Evolutionary conservation across 2,888 invertebrate genomes (phyloP).

Genomic region (Aphodius granarius): DNA sequence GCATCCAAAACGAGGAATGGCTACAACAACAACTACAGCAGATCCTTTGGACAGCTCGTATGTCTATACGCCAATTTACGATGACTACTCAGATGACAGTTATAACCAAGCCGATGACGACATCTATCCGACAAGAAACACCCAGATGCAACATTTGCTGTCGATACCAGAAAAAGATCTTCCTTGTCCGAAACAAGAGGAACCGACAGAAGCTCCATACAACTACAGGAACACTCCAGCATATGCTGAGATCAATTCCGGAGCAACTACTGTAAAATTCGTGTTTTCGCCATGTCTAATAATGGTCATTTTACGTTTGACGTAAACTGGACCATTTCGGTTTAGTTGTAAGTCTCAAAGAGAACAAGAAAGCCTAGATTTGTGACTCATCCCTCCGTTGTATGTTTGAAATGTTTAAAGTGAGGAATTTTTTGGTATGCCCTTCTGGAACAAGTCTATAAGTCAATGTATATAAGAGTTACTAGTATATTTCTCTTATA

Average conservation of each 20-base stretch:
- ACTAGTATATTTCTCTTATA: not conserved
- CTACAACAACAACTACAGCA: slow-evolving; percentile 34
- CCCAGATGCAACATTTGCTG: slow-evolving; percentile 43
- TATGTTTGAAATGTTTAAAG: not conserved
- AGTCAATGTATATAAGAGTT: not conserved
- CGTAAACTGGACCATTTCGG: slow-evolving; percentile 23
- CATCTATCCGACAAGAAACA: slow-evolving; percentile 34
- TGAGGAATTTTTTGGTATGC: not conserved
- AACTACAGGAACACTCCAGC: slow-evolving; percentile 43
- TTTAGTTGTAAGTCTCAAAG: not conserved
- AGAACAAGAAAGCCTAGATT: slow-evolving; percentile 6
- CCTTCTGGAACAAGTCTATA: not conserved
- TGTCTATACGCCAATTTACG: slow-evolving; percentile 25
- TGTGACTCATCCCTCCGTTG: slow-evolving; percentile 15
- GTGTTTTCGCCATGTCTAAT: not conserved
- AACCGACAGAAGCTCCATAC: slow-evolving; percentile 44
- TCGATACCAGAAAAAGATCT: slow-evolving; percentile 45
- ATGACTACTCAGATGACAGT: slow-evolving; percentile 37
- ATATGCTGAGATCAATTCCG: slow-evolving; percentile 40
- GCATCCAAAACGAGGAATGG: slow-evolving; percentile 31
- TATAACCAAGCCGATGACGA: slow-evolving; percentile 40
- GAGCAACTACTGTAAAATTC: slow-evolving; percentile 20
- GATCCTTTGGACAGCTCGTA: slow-evolving; percentile 27
- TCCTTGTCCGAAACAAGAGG: slow-evolving; percentile 51
- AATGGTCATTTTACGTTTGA: slow-evolving; percentile 9